Conservation (phyloP, 2,888 invertebrate genomes). For the Poecilus cupreus region DNA sequence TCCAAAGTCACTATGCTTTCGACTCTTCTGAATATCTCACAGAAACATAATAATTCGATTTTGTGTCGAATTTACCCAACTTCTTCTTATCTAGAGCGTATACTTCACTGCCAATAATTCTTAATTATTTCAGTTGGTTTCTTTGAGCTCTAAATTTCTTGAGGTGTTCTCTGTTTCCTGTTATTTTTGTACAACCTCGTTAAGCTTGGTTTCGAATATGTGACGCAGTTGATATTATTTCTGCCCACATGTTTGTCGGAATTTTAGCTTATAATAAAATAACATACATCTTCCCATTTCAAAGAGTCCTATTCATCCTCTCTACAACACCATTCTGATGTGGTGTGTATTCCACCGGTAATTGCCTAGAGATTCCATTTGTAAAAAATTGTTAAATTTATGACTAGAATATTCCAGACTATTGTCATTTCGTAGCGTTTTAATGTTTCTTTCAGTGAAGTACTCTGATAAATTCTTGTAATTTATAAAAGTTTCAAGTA, state of each 20-base stretch:
- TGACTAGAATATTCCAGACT: not conserved
- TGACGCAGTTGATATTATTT: not conserved
- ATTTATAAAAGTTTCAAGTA: not conserved
- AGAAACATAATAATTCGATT: not conserved
- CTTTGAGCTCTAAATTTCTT: not conserved
- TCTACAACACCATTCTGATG: not conserved
- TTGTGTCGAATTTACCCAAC: constrained; percentile 7
- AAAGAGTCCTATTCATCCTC: not conserved
- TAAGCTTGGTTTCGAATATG: not conserved
- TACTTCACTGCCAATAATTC: not conserved
- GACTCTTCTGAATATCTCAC: not conserved
- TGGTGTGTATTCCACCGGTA: constrained; percentile 10
- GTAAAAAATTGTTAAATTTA: not conserved
- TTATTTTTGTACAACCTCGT: constrained; percentile 43
- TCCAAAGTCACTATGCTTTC: not conserved
- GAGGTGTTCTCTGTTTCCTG: constrained; percentile 20
- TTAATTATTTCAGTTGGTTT: not conserved
- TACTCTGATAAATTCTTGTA: not conserved
- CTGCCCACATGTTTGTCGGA: not conserved
- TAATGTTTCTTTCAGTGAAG: not conserved
- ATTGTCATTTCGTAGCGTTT: not conserved
- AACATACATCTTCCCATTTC: not conserved
- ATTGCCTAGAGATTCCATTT: constrained; percentile 34
- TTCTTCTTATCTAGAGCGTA: not conserved
- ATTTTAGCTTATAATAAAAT: not conserved